Evolutionary conservation across 2,113 vertebrate genomes (phyloP).

Genomic region (Nannospalax galili): DNA sequence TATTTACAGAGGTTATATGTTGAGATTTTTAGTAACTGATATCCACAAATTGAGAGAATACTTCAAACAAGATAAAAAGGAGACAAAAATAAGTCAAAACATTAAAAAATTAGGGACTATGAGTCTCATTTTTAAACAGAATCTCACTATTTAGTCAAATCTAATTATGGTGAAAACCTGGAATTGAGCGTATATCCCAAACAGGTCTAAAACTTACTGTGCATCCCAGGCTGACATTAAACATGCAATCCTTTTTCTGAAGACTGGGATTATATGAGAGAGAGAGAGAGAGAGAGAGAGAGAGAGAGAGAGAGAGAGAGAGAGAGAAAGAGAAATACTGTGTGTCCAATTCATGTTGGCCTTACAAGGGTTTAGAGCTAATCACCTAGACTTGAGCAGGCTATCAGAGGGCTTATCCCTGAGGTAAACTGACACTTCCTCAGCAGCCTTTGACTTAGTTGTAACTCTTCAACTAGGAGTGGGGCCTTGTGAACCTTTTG

Average conservation of each 20-base stretch:
- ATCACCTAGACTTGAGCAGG: neutral
- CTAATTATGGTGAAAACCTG: neutral
- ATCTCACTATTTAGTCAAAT: neutral
- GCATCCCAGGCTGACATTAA: neutral
- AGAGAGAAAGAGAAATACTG: too few relatives aligned
- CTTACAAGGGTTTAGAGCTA: neutral
- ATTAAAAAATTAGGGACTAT: slow-evolving; percentile 50
- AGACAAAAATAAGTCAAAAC: slow-evolving; percentile 77
- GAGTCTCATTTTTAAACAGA: neutral
- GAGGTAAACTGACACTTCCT: neutral
- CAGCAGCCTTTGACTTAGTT: neutral
- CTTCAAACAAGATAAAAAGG: slow-evolving; percentile 74
- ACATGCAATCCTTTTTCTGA: neutral
- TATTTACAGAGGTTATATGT: slow-evolving; percentile 7
- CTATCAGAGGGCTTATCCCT: neutral
- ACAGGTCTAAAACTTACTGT: neutral
- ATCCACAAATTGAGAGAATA: slow-evolving; percentile 56
- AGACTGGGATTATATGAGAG: too few relatives aligned
- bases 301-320: too few relatives aligned
- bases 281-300: too few relatives aligned
- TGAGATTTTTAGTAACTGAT: neutral
- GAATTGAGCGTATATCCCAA: too few relatives aligned
- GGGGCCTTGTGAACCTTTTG: neutral
- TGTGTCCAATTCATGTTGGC: slow-evolving; percentile 28
- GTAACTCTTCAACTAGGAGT: neutral